Percentiles rank a stretch among this genome's conserved stretches.
phyloP scores from a whole-genome alignment of 2,797 vertebrate genomes.

The Microctenopoma lineatum region DNA sequence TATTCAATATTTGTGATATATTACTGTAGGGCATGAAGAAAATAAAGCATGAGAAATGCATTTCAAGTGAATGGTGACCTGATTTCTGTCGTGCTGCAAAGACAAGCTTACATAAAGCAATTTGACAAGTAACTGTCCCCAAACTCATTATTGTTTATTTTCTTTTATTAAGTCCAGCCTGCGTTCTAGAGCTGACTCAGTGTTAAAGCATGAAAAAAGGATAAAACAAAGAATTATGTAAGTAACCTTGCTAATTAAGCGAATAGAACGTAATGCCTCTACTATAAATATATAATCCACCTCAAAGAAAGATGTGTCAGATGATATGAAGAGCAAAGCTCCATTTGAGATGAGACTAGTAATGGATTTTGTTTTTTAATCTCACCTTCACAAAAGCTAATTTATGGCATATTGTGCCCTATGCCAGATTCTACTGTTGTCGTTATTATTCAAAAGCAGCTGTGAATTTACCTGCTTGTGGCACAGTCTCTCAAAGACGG shows the following conservation, averaged over 20 bases:
- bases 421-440: not conserved
- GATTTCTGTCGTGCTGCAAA: conserved; percentile 38
- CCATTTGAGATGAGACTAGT: conserved; percentile 7
- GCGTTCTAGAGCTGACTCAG: conserved; percentile 37
- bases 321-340: conserved; percentile 21
- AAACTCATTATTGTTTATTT: conserved; percentile 53
- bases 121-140: conserved; percentile 30
- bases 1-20: not conserved
- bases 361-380: not conserved
- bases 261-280: conserved; percentile 22
- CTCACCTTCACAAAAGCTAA: not conserved
- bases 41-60: conserved; percentile 3
- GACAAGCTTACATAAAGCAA: conserved; percentile 40
- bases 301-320: conserved; percentile 8
- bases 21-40: not conserved
- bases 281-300: not conserved
- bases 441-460: conserved; percentile 4
- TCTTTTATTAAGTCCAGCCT: conserved; percentile 48
- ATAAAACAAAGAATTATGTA: conserved; percentile 33
- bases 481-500: conserved; percentile 49
- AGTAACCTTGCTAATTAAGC: conserved; percentile 14
- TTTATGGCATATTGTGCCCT: not conserved
- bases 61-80: conserved; percentile 38
- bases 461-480: conserved; percentile 40
- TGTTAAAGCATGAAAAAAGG: conserved; percentile 21